Evolutionary conservation across 2,888 invertebrate species (phyloP).

Genomic region (Heliconius hortense): DNA sequence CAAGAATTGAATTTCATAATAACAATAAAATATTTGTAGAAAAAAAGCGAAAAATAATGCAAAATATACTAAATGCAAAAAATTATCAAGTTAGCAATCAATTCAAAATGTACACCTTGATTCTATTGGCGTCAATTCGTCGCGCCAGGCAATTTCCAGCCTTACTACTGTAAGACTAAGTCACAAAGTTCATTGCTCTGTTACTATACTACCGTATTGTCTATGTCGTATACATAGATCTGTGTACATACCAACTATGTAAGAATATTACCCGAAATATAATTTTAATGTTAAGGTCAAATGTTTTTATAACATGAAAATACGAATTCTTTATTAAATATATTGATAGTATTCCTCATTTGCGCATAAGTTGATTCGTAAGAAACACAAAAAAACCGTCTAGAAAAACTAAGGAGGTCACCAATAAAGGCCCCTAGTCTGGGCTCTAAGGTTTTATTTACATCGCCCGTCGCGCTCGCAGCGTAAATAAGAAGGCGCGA

Average conservation of each 20-base stretch:
- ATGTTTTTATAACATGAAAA: constrained; percentile 46
- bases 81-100: constrained; percentile 37
- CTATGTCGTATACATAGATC: constrained; percentile 58
- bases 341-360: constrained; percentile 37
- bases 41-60: constrained; percentile 24
- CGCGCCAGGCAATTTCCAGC: constrained; percentile 51
- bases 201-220: constrained; percentile 55
- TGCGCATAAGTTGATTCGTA: constrained; percentile 44
- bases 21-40: not conserved
- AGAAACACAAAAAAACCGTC: constrained; percentile 51
- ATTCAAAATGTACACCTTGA: constrained; percentile 41
- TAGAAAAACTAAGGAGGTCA: constrained; percentile 62
- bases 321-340: constrained; percentile 37
- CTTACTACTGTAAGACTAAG: constrained; percentile 53
- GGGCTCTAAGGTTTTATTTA: constrained; percentile 73
- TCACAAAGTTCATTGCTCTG: constrained; percentile 53
- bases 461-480: constrained; percentile 71
- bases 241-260: constrained; percentile 61
- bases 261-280: constrained; percentile 50
- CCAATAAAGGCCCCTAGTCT: constrained; percentile 68
- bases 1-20: not conserved
- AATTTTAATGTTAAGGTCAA: constrained; percentile 51
- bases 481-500: constrained; percentile 66
- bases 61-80: constrained; percentile 27
- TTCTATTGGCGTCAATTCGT: constrained; percentile 37